Conservation (phyloP, 2,113 vertebrate genomes). For the Argyrosomus japonicus region DNA sequence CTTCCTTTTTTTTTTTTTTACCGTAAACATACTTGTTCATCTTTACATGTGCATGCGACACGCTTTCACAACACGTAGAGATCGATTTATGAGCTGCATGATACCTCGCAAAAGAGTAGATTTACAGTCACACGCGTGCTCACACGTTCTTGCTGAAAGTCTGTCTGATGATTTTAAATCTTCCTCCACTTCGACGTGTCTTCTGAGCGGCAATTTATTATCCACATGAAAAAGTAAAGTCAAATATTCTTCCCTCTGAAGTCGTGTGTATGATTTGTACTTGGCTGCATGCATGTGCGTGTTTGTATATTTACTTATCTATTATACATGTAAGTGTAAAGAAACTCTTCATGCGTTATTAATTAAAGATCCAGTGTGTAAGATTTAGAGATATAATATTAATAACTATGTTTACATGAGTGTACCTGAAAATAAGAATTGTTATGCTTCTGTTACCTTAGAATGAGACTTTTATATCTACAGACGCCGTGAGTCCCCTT, state of each 20-base stretch:
- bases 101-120: neutral
- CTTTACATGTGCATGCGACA: constrained; percentile 8
- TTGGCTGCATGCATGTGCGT: neutral
- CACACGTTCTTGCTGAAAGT: constrained; percentile 12
- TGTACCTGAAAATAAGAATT: no score
- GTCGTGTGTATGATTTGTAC: neutral
- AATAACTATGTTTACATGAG: no score
- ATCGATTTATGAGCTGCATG: neutral
- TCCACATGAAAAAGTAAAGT: constrained; percentile 26
- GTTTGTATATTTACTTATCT: neutral
- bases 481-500: no score
- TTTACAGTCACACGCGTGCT: constrained; percentile 13
- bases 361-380: no score
- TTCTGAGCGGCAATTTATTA: constrained; percentile 32
- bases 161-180: constrained; percentile 39
- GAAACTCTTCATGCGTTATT: neutral
- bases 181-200: constrained; percentile 27
- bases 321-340: neutral
- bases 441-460: no score
- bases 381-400: no score
- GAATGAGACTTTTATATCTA: no score
- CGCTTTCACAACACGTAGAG: neutral
- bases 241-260: constrained; percentile 12
- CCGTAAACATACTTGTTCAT: constrained; percentile 32
- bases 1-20: neutral